Conservation (phyloP, 1,140 invertebrate species). For the Drosophila pruinosa region DNA sequence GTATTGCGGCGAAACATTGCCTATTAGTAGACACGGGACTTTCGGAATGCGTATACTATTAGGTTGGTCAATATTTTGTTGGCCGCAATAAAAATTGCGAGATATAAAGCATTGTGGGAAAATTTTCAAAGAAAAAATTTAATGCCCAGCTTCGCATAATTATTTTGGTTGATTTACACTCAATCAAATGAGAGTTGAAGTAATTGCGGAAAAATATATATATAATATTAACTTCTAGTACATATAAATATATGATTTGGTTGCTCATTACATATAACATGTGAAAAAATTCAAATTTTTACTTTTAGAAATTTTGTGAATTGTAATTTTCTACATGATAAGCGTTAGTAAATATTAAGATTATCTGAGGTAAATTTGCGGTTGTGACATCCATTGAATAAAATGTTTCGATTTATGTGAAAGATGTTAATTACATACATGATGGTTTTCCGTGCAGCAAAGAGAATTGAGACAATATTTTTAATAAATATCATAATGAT, state of each 20-base stretch:
- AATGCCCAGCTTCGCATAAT: slow-evolving; percentile 70
- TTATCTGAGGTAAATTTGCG: too few species aligned
- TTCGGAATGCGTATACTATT: neutral
- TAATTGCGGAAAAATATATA: slow-evolving; percentile 17
- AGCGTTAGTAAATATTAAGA: neutral
- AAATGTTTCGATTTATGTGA: too few species aligned
- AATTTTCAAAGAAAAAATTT: slow-evolving; percentile 49
- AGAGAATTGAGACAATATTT: neutral
- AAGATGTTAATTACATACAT: too few species aligned
- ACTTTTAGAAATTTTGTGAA: neutral
- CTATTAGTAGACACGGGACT: neutral
- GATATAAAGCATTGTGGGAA: slow-evolving; percentile 60
- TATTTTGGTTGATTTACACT: slow-evolving; percentile 70
- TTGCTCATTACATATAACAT: neutral
- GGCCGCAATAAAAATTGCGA: slow-evolving; percentile 58
- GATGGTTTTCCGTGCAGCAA: neutral
- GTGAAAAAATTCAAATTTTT: neutral
- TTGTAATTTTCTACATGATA: neutral
- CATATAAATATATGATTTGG: slow-evolving; percentile 9
- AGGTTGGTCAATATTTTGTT: slow-evolving; percentile 58
- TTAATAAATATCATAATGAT: neutral
- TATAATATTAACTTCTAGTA: neutral
- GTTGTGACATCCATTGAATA: too few species aligned
- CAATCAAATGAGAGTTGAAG: slow-evolving; percentile 23
- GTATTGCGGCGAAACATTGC: neutral